Base-by-base conservation (phyloP, 2,888 invertebrate species). In the Sylvicola cinctus region DNA sequence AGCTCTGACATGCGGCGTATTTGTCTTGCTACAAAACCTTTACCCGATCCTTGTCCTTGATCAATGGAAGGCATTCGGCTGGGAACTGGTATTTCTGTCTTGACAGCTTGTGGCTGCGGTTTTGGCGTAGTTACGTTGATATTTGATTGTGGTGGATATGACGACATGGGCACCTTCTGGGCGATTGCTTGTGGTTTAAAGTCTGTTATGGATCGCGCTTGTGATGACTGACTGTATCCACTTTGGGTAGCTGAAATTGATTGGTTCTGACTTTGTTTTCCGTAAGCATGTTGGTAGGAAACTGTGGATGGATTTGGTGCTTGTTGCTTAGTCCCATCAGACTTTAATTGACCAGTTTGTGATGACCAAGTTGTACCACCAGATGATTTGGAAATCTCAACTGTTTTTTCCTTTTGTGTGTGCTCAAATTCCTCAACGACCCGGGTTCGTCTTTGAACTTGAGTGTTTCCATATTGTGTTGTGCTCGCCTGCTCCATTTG, bases 371-470 rank as follows among this genome's bases (percentile, higher is more conserved):
- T 13, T 4, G 4, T 23, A 17, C 39, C 38, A 12, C 40, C 43
- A 48, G 55, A 53, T 44, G 61, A 63, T 50, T 61, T 66, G 44
- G 63, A 62, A 33, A 74, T 72, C 55, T 74, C 70, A 39, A 74
- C 59, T 12, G 67, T 63, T 50, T 68, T 68, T 32, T 71, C 70
- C 32, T 69, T 68, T 48, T 72, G 72, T 2, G 63, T 65, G 38
- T 64, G 65, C 52, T 74, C 74, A 42, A 62, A 74, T 49, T 75
- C 73, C 55, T 75, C 74, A 40, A 65, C 70, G 2, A 72, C 68
- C 45, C 66, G 67, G 48, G 62, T 68, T 8, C 66, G 67, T 2
- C 69, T 63, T 46, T 74, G 70, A 31, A 74, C 62, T 43, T 69
- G 68, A n/a, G 65, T 64, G 14, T 62, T 63, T 44, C 68, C 66